A percentile compares a stretch with the other conserved stretches of the same genome.
These are phyloP conservation scores for Drosophila niveifrons DNA, from an alignment of 2,888 invertebrate species.

Conservation along the genomic window DNA sequence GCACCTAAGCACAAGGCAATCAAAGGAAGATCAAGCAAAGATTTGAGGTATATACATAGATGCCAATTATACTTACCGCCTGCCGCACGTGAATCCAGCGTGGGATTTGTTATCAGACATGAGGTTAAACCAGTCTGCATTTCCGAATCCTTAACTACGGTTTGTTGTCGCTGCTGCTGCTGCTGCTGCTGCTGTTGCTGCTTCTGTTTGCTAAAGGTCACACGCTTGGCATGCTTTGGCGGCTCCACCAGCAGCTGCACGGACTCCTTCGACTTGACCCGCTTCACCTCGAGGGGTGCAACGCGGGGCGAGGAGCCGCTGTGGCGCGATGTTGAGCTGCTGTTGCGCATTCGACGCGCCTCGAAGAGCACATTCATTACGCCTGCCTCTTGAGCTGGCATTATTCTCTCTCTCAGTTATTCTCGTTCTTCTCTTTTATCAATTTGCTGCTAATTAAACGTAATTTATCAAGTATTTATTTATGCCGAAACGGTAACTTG, in stretches of 20 bases:
- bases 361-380: conserved; percentile 38
- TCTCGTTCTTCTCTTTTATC: background rate
- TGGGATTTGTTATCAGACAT: conserved; percentile 56
- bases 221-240: conserved; percentile 61
- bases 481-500: conserved; percentile 24
- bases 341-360: conserved; percentile 30
- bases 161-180: background rate
- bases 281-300: conserved; percentile 6
- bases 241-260: conserved; percentile 28
- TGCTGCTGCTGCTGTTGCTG: background rate
- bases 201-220: conserved; percentile 53
- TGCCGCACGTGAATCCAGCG: conserved; percentile 26
- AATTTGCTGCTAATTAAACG: background rate
- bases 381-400: conserved; percentile 25
- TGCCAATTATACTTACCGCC: conserved; percentile 44
- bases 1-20: conserved; percentile 37
- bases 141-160: conserved; percentile 39
- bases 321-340: conserved; percentile 28
- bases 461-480: conserved; percentile 1
- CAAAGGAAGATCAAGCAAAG: background rate
- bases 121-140: conserved; percentile 52
- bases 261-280: conserved; percentile 33
- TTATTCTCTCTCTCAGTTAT: conserved; percentile 28
- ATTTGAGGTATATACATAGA: background rate
- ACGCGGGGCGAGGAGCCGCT: background rate